Evolutionary conservation across 2,888 invertebrate genomes (phyloP).

Genomic region (Cephus runcator): DNA sequence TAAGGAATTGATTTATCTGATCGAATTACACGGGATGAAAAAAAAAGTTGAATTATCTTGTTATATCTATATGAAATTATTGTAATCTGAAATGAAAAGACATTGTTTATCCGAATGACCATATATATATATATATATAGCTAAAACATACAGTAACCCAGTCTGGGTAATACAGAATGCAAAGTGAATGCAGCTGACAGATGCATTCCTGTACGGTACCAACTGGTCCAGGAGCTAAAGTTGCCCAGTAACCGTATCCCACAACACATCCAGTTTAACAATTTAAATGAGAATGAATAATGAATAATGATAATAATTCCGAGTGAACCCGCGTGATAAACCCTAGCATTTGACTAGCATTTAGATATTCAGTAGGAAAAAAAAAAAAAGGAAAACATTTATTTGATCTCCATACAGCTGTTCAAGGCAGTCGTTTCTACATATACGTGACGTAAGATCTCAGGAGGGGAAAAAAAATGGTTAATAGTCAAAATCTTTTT

Average conservation of each 20-base stretch:
- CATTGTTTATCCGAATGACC: too few relatives aligned
- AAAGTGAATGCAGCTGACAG: conserved; percentile 17
- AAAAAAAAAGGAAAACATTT: conserved; percentile 8
- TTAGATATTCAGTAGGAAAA: conserved; percentile 6
- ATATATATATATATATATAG: background rate
- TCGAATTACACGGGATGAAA: background rate
- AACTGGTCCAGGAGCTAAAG: conserved; percentile 9
- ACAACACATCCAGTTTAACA: conserved; percentile 21
- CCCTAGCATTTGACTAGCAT: conserved; percentile 26
- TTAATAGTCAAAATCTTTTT: too few relatives aligned
- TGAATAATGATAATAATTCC: conserved; percentile 40
- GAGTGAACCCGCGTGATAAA: conserved; percentile 23
- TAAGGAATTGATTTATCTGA: background rate
- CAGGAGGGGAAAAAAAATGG: background rate
- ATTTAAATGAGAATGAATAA: conserved; percentile 43
- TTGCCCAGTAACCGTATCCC: conserved; percentile 7
- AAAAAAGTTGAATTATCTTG: background rate
- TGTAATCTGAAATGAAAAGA: too few relatives aligned
- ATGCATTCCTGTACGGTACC: conserved; percentile 17
- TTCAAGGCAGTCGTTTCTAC: background rate
- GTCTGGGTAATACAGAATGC: conserved; percentile 14
- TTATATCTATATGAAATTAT: background rate
- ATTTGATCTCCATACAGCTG: conserved; percentile 18
- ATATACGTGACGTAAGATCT: background rate
- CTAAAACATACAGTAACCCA: background rate